A percentile compares a stretch with the other conserved stretches of the same genome.
Conservation (phyloP, 2,113 vertebrate species). For the Hydrolagus affinis region DNA sequence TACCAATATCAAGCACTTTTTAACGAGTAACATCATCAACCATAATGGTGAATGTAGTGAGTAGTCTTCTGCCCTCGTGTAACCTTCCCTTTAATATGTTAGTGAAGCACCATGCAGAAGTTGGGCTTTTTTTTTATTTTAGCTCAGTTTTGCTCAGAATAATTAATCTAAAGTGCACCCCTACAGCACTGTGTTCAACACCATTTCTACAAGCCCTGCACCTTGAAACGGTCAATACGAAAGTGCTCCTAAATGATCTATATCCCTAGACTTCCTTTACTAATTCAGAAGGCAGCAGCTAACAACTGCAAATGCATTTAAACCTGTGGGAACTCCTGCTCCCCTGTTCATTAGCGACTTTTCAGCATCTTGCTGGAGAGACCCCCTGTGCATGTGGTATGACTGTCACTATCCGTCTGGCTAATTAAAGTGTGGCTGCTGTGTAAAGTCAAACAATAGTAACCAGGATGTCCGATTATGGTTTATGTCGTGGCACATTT, state of each 20-base stretch:
- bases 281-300: slow-evolving; percentile 46
- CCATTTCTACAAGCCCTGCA: slow-evolving; percentile 43
- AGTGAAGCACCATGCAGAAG: not conserved
- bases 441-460: slow-evolving; percentile 30
- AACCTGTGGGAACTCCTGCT: slow-evolving; percentile 39
- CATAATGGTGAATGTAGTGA: not conserved
- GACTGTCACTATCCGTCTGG: slow-evolving; percentile 39
- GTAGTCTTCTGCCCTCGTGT: not conserved
- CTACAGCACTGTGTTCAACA: slow-evolving; percentile 41
- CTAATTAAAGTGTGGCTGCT: slow-evolving; percentile 51
- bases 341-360: slow-evolving; percentile 41
- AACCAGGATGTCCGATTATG: not conserved
- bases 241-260: slow-evolving; percentile 51
- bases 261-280: slow-evolving; percentile 34
- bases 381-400: not conserved
- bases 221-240: slow-evolving; percentile 49
- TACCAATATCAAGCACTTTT: not conserved
- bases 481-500: slow-evolving; percentile 1
- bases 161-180: slow-evolving; percentile 42
- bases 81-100: not conserved
- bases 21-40: not conserved
- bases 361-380: slow-evolving; percentile 49
- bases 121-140: slow-evolving; percentile 6
- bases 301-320: slow-evolving; percentile 40
- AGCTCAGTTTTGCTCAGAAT: slow-evolving; percentile 17